Conservation (phyloP, 2,888 invertebrate genomes). For the Lissonota sp. region DNA sequence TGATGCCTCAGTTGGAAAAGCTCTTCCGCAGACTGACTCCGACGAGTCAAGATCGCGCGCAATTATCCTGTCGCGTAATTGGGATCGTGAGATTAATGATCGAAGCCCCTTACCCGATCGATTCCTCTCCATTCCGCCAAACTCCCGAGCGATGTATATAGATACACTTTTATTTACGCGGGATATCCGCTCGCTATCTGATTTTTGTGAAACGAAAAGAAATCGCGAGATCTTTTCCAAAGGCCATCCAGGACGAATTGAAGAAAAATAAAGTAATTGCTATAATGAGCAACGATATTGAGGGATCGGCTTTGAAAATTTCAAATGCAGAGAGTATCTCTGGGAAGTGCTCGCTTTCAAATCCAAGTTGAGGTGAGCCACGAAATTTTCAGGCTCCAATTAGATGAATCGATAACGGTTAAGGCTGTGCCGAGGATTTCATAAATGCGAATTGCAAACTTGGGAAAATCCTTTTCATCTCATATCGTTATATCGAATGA, state of each 20-base stretch:
- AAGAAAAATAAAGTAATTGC: background rate
- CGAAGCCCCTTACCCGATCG: slow-evolving; percentile 29
- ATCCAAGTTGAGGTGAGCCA: background rate
- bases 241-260: background rate
- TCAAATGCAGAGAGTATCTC: background rate
- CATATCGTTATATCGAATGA: too few relatives aligned
- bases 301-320: background rate
- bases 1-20: slow-evolving; percentile 54
- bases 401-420: background rate
- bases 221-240: background rate
- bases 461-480: too few relatives aligned
- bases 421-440: too few relatives aligned
- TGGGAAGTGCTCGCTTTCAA: background rate
- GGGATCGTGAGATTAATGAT: slow-evolving; percentile 62
- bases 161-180: slow-evolving; percentile 43
- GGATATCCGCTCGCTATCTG: background rate
- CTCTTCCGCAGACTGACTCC: slow-evolving; percentile 28
- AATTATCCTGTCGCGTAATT: slow-evolving; percentile 65
- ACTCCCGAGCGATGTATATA: background rate
- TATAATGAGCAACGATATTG: slow-evolving; percentile 1
- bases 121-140: background rate
- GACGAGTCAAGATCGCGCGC: slow-evolving; percentile 38
- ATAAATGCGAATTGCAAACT: too few relatives aligned
- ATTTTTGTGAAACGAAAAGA: background rate
- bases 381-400: background rate